phyloP scores from a whole-genome alignment of 2,888 invertebrate species.

The Sinotaia quadrata region DNA sequence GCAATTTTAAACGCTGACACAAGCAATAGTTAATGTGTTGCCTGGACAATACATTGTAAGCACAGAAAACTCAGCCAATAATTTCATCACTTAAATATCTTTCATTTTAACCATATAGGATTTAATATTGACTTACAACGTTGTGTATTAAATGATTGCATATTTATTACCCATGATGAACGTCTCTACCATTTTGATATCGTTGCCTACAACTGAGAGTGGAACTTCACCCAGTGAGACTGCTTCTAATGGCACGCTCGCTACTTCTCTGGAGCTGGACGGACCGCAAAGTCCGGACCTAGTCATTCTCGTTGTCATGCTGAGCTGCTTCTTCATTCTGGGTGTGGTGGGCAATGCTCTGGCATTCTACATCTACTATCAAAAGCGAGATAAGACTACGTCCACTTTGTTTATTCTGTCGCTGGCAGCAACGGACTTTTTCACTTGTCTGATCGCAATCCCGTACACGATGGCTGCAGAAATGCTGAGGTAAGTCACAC shows the following conservation, averaged over 20 bases:
- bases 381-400: conserved; percentile 58
- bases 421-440: conserved; percentile 44
- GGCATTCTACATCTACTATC: conserved; percentile 67
- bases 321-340: conserved; percentile 37
- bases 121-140: too few relatives aligned
- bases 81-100: too few relatives aligned
- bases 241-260: too few relatives aligned
- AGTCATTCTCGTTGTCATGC: conserved; percentile 34
- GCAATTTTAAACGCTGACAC: too few relatives aligned
- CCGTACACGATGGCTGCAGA: conserved; percentile 47
- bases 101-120: too few relatives aligned
- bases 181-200: conserved; percentile 9
- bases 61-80: too few relatives aligned
- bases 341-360: conserved; percentile 65
- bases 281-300: background rate
- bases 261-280: background rate
- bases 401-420: conserved; percentile 60
- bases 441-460: conserved; percentile 45
- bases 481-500: conserved; percentile 35
- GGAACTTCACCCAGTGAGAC: background rate
- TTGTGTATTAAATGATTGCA: too few relatives aligned
- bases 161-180: background rate
- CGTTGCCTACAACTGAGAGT: conserved; percentile 1
- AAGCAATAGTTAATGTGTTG: too few relatives aligned
- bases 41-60: too few relatives aligned